Base-by-base conservation (phyloP, 1,140 invertebrate species). In the Hypsibius dujardini region DNA sequence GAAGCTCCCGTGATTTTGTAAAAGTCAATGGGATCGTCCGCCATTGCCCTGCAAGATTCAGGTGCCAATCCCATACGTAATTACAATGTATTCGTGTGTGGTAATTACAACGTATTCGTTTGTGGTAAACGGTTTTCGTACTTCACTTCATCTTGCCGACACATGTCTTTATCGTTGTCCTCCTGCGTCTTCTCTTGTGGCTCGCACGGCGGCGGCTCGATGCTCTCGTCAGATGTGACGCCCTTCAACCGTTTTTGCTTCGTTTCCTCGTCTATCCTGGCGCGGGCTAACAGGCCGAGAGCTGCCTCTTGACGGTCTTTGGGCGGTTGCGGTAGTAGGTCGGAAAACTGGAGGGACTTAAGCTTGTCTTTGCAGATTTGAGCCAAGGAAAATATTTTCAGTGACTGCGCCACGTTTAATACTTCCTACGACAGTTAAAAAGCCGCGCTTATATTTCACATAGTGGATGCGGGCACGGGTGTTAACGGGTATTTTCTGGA, bases 291-390 rank as follows among this genome's bases (percentile, higher is more conserved):
- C n/a, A 7, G 7, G 3, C 62, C 42, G 62, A 7, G 7, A 42
- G 45, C 3, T 42, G 62, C 62, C 3, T 67, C 62, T 7, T 42
- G 42, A 12, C 42, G 12, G 42, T 7, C 42, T 7, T 42, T 7
- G 12, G 62, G 62, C 3, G 62, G 42, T 3, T 67, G 12, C 12
- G 42, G 42, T 42, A 67, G 42, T 42, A 67, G 45, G 45, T 67
- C 62, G 3, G 62, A 67, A 67, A 14, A 67, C 62, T 67, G 62
- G 12, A 67, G 7, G 62, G 62, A 67, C 62, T 67, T 67, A 12
- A 67, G 62, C 42, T 67, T 67, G 42, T 67, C 62, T 42, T 67
- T 67, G 62, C 62, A 67, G 12, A 67, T 14, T 42, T 67, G 62
- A 7, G 62, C 62, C 42, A 67, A 42, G 3, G 7, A 7, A 67